These are phyloP conservation scores for Synergus japonicus DNA, from an alignment of 2,888 invertebrate species.

Conservation along the genomic window DNA sequence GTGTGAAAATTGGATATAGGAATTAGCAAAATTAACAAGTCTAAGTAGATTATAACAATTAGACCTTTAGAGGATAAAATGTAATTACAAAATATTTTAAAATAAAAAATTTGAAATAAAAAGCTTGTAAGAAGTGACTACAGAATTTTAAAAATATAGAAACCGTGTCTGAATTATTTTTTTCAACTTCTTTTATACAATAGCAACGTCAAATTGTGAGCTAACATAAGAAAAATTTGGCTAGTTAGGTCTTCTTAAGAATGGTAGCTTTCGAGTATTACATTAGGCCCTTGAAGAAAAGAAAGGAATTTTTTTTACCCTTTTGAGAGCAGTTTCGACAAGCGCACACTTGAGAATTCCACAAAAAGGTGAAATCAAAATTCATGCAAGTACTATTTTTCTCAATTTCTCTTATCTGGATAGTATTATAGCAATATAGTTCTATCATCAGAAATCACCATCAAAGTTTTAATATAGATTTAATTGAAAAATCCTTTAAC, in stretches of 20 bases:
- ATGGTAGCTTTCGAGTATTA: not conserved
- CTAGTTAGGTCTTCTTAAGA: slow-evolving; percentile 11
- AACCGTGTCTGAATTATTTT: not conserved
- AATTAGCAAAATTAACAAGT: not conserved
- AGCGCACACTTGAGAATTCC: slow-evolving; percentile 5
- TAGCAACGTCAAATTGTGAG: not conserved
- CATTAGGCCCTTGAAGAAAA: not conserved
- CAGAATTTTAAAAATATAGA: not conserved
- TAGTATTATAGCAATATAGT: not conserved
- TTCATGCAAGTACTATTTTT: not conserved
- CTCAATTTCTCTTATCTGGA: slow-evolving; percentile 9
- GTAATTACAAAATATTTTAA: no score
- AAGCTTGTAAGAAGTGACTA: no score
- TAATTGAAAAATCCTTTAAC: no score
- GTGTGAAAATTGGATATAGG: not conserved
- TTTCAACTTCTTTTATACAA: not conserved
- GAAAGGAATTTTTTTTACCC: slow-evolving; percentile 21
- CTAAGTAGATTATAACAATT: not conserved
- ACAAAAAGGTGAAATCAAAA: slow-evolving; percentile 13
- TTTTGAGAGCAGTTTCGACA: slow-evolving; percentile 30
- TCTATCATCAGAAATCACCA: not conserved
- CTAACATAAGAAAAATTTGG: slow-evolving; percentile 8
- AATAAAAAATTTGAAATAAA: no score
- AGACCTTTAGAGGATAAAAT: not conserved
- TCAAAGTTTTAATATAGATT: no score